Evolutionary conservation across 1,140 invertebrate genomes (phyloP).

Genomic region (Nasonia giraulti): DNA sequence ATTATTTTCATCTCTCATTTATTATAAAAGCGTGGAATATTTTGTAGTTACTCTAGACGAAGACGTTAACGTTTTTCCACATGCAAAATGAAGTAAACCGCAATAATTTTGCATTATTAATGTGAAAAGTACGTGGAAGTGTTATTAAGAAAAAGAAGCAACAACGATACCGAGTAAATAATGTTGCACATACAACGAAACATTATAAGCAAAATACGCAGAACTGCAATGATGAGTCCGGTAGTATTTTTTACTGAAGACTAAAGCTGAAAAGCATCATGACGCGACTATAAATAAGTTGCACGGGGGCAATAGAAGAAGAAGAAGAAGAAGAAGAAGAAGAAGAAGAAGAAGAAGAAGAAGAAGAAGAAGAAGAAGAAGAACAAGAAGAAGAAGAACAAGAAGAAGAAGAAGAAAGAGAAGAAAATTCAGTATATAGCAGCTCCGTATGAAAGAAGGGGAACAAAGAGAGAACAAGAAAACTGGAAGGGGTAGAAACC

Average conservation of each 20-base stretch:
- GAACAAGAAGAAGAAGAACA: neutral
- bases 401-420: neutral
- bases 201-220: neutral
- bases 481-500: slow-evolving; percentile 56
- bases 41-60: too few relatives aligned
- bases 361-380: neutral
- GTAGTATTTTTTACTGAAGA: neutral
- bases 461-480: slow-evolving; percentile 1
- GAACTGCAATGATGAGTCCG: neutral
- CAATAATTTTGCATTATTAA: too few relatives aligned
- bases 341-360: too few relatives aligned
- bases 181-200: neutral
- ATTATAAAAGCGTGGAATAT: neutral
- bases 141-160: neutral
- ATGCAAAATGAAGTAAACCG: slow-evolving; percentile 29
- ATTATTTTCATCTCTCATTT: slow-evolving; percentile 58
- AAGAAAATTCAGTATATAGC: neutral
- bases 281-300: neutral
- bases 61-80: too few relatives aligned
- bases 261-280: neutral
- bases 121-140: too few relatives aligned
- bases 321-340: neutral
- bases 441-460: slow-evolving; percentile 7
- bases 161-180: neutral
- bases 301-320: neutral